These are phyloP conservation scores for Conomelus anceps DNA, from an alignment of 2,888 invertebrate genomes.

Conservation along the genomic window DNA sequence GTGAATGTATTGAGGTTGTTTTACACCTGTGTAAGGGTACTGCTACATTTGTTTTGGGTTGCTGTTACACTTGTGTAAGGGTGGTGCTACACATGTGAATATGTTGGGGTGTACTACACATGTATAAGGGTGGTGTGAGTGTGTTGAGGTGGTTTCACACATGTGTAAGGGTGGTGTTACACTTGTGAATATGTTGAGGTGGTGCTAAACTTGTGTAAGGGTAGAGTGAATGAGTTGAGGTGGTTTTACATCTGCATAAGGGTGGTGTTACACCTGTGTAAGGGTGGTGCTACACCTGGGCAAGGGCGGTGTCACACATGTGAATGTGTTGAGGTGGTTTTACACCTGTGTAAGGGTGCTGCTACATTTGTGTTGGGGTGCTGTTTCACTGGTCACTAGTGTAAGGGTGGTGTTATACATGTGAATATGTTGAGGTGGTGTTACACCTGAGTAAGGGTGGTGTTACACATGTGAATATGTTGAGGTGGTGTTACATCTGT, in stretches of 20 bases:
- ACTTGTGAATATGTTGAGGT: too few species aligned
- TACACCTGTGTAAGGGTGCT: background rate
- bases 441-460: too few species aligned
- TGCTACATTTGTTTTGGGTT: background rate
- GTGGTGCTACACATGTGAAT: background rate
- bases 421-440: too few species aligned
- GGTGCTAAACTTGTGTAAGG: background rate
- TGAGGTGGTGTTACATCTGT: background rate
- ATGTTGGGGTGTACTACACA: background rate
- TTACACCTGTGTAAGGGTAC: background rate
- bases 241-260: too few species aligned
- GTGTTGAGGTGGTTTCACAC: background rate
- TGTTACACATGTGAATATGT: too few species aligned
- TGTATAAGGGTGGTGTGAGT: background rate
- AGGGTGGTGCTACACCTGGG: too few species aligned
- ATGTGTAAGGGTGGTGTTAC: too few species aligned
- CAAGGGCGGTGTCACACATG: background rate
- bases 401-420: background rate
- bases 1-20: too few species aligned
- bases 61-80: background rate
- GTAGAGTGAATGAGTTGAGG: too few species aligned
- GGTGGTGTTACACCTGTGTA: too few species aligned
- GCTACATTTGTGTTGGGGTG: background rate
- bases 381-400: background rate
- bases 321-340: too few species aligned